These are phyloP conservation scores for Thrips palmi DNA, from an alignment of 1,140 invertebrate species.

Conservation along the genomic window DNA sequence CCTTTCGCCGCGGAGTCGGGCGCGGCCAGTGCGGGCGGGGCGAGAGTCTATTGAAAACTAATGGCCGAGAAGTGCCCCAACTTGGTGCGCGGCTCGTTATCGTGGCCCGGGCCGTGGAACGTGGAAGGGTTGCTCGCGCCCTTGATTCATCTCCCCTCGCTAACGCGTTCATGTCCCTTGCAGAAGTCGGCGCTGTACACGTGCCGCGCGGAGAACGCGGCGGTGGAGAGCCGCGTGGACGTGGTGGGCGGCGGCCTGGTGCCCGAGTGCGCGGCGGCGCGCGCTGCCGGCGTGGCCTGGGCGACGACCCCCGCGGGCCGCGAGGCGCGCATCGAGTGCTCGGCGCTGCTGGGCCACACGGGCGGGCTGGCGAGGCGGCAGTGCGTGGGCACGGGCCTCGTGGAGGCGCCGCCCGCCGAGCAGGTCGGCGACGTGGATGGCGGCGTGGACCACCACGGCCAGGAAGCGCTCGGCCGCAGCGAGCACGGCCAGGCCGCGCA, in stretches of 20 bases:
- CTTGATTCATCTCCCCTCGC: too few relatives aligned
- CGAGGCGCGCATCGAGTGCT: slow-evolving; percentile 36
- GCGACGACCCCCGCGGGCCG: slow-evolving; percentile 39
- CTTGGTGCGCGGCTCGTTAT: too few relatives aligned
- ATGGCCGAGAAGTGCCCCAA: too few relatives aligned
- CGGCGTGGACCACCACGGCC: too few relatives aligned
- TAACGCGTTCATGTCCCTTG: slow-evolving; percentile 12
- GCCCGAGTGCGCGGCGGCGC: slow-evolving; percentile 27
- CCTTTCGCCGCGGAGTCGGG: too few relatives aligned
- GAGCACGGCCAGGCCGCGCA: slow-evolving; percentile 39
- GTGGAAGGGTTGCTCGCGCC: too few relatives aligned
- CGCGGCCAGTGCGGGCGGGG: too few relatives aligned
- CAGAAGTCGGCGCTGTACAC: slow-evolving; percentile 42
- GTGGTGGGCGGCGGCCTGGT: slow-evolving; percentile 35
- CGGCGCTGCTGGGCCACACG: slow-evolving; percentile 20
- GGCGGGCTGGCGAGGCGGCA: slow-evolving; percentile 29
- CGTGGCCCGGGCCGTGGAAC: too few relatives aligned
- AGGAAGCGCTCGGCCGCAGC: slow-evolving; percentile 33
- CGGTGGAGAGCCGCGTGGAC: slow-evolving; percentile 34
- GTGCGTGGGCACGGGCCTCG: too few relatives aligned
- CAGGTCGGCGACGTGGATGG: too few relatives aligned
- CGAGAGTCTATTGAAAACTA: too few relatives aligned
- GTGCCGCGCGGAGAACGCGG: slow-evolving; percentile 33
- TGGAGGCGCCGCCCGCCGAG: too few relatives aligned
- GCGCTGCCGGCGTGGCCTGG: slow-evolving; percentile 28